phyloP scores from a whole-genome alignment of 2,888 invertebrate species.

The Cheilosia scutellata region DNA sequence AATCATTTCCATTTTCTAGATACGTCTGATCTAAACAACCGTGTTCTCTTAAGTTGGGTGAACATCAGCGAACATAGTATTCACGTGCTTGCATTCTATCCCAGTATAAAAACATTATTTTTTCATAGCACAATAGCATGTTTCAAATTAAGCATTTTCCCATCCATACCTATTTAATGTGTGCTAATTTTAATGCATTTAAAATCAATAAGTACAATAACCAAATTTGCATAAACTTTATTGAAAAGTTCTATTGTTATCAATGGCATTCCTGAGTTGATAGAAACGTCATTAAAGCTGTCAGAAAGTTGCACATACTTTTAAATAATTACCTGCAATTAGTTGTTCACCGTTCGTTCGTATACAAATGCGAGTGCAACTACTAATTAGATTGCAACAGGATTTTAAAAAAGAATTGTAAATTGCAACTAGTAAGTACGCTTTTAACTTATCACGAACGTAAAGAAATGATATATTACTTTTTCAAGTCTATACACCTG shows the following conservation, averaged over 20 bases:
- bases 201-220: background rate
- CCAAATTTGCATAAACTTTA: slow-evolving; percentile 6
- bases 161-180: background rate
- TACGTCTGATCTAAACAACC: too few relatives aligned
- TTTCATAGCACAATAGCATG: background rate
- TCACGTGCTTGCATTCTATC: background rate
- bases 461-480: slow-evolving; percentile 27
- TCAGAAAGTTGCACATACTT: slow-evolving; percentile 20
- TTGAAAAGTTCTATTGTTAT: slow-evolving; percentile 24
- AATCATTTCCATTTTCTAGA: background rate
- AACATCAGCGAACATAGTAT: background rate
- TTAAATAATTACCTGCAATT: slow-evolving; percentile 15
- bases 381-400: slow-evolving; percentile 25
- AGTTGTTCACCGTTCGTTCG: background rate
- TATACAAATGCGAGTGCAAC: background rate
- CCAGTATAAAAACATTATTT: background rate
- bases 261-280: slow-evolving; percentile 10
- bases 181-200: background rate
- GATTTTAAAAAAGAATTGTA: slow-evolving; percentile 15
- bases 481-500: slow-evolving; percentile 41
- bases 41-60: background rate
- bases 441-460: slow-evolving; percentile 35
- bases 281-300: slow-evolving; percentile 8
- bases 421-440: background rate
- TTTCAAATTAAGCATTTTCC: background rate